Base-by-base conservation (phyloP, 2,888 invertebrate genomes). In the Malachius bipustulatus region DNA sequence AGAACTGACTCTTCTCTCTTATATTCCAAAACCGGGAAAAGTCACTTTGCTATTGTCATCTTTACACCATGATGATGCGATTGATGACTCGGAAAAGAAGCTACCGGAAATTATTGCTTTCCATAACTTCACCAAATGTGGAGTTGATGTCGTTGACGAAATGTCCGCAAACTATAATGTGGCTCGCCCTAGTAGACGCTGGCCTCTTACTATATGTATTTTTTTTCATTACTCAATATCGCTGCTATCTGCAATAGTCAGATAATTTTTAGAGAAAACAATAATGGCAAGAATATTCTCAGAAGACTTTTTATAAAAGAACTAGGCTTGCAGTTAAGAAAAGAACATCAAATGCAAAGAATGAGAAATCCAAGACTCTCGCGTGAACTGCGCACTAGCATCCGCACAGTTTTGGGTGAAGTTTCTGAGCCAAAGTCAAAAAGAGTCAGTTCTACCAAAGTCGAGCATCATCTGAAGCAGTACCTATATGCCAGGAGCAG, bases 51-150 rank as follows among this genome's bases (percentile, higher is more conserved):
- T 42, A 9, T 12, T 44, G 8, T 44, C 43, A 12, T 26, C 37
- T 14, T 9, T 44, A 4, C 45, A 46, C 19, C 40, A 39, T 24
- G 40, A 40, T 26, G 36, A 45, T 19, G 27, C 27, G 8, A 27
- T 42, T 2, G 29, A 34, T 12, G 15, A 39, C 33, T 43, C 42
- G 10, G 28, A 41, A 28, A 36, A 41, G 11, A 30, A 38, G 34
- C 48, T 51, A 38, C 49, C 51, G 14, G 45, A 47, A 31, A 51
- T 48, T 10, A 47, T 48, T 10, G 45, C 47, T 16, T 49, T 44
- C 36, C 51, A 19, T 19, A 19, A 19, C 24, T 19, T 19, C 10
- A 52, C 47, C 10, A 54, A 54, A 46, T 40, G 32, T 10, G 47
- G 47, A 19, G 47, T 49, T 2, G 47, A 49, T 38, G 42, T 42